Evolutionary conservation across 2,888 invertebrate species (phyloP), one percentile per base, ranked within the genome.

Genomic region (Drosophila eohydei): DNA sequence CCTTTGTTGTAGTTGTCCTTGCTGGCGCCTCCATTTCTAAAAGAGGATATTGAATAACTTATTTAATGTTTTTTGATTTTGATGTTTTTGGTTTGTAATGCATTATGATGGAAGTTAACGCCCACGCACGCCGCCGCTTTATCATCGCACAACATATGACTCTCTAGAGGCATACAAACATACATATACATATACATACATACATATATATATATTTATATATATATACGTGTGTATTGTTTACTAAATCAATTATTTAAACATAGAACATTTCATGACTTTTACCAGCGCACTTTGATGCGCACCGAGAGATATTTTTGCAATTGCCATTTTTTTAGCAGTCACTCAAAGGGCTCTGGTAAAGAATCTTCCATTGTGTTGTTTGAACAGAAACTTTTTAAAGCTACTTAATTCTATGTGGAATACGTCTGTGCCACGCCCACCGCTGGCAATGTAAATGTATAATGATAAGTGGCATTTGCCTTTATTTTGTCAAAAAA

Each of bases 1-100:
- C 97, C 97, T 97, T 97, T 97, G 95, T 96, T 97, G 97, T 94
- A 97, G 97, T 97, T 97, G 96, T 97, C 97, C 96, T 96, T 95
- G 95, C 96, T 96, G 95, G 96, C 95, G 96, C 97, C 96, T 96
- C 97, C 97, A 95, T 95, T 95, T 96, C 97, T 92, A 92, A 91
- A 92, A 93, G 90, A 93, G 92, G 93, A 92, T 89, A 91, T 91
- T 91, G 90, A 92, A 92, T 88, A 86, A 90, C 91, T 92, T 90
- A 91, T 92, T 92, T 91, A 92, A 91, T 92, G 89, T 82, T 78
- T 51, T 32, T 79, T 73, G 74, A 67, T 87, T 84, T 85, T 88
- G 65, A 79, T 84, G 69, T 78, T 44, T 44, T 71, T 70, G 68
- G 70, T 67, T 82, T 88, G 63, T 69, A 80, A 88, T 89, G 81